Evolutionary conservation across 2,113 vertebrate genomes (phyloP).

Genomic region (Clarias macrocephalus): DNA sequence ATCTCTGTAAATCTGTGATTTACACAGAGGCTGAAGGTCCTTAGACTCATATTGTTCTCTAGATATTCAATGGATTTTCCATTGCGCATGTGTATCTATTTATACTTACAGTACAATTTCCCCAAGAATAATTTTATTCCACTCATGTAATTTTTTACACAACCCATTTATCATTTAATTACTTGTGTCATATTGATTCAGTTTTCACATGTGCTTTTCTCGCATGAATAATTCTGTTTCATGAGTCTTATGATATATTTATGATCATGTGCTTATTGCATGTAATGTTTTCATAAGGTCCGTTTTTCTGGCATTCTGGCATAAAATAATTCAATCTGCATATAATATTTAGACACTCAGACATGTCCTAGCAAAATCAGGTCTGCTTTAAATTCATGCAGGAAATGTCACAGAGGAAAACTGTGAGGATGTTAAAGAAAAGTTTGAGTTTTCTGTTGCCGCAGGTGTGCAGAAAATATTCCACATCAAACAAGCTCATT

Average conservation of each 20-base stretch:
- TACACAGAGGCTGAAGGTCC: not conserved
- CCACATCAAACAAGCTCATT: constrained; percentile 35
- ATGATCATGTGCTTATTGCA: not conserved
- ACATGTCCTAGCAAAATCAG: constrained; percentile 1
- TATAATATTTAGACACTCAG: not conserved
- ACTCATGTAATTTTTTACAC: not conserved
- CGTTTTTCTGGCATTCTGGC: not conserved
- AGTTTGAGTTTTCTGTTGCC: not conserved
- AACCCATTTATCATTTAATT: not conserved
- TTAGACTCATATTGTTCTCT: not conserved
- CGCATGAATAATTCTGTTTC: not conserved
- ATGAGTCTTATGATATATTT: not conserved
- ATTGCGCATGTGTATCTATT: not conserved
- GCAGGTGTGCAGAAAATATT: constrained; percentile 16
- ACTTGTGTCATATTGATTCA: not conserved
- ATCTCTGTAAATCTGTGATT: not conserved
- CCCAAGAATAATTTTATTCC: not conserved
- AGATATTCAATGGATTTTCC: not conserved
- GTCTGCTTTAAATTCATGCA: not conserved
- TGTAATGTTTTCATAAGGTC: not conserved
- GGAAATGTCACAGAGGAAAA: not conserved
- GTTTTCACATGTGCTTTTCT: not conserved
- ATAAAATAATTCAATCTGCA: not conserved
- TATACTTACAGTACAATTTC: not conserved
- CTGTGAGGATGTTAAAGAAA: not conserved